Evolutionary conservation across 2,888 invertebrate species (phyloP).

Genomic region (Petrophora chlorosata): DNA sequence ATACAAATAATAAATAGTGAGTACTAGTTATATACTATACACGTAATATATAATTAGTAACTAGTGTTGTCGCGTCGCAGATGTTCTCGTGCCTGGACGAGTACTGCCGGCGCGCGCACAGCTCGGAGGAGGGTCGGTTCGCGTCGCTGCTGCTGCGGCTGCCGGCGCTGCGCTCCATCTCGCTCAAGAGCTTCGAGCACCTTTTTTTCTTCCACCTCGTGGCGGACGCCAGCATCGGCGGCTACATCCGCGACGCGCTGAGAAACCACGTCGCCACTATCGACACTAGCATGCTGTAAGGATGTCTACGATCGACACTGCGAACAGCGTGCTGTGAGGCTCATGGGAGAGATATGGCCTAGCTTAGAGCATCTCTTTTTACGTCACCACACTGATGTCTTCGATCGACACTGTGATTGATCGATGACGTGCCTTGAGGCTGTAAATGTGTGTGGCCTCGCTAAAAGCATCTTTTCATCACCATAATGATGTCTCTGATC

Average conservation of each 20-base stretch:
- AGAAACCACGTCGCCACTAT: constrained; percentile 84
- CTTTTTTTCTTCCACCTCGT: constrained; percentile 97
- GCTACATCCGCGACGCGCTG: constrained; percentile 92
- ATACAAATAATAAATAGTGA: no score
- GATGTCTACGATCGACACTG: constrained; percentile 58
- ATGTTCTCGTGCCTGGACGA: constrained; percentile 97
- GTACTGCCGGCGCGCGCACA: constrained; percentile 94
- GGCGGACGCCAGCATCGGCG: constrained; percentile 93
- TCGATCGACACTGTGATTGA: no score
- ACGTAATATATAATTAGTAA: no score
- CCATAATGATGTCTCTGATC: no score
- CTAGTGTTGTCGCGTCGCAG: no score
- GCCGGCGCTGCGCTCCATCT: constrained; percentile 95
- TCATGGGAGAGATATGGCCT: background rate
- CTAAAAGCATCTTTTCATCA: no score
- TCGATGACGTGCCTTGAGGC: no score
- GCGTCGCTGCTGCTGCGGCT: constrained; percentile 95
- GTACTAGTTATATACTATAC: no score
- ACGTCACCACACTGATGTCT: no score
- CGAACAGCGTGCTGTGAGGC: constrained; percentile 41
- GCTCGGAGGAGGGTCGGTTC: constrained; percentile 96
- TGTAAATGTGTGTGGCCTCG: no score
- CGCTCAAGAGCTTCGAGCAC: constrained; percentile 97
- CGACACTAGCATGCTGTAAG: constrained; percentile 62
- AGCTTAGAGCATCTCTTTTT: no score